phyloP scores from a whole-genome alignment of 2,797 vertebrate genomes.

The Sebastes nivosus region DNA sequence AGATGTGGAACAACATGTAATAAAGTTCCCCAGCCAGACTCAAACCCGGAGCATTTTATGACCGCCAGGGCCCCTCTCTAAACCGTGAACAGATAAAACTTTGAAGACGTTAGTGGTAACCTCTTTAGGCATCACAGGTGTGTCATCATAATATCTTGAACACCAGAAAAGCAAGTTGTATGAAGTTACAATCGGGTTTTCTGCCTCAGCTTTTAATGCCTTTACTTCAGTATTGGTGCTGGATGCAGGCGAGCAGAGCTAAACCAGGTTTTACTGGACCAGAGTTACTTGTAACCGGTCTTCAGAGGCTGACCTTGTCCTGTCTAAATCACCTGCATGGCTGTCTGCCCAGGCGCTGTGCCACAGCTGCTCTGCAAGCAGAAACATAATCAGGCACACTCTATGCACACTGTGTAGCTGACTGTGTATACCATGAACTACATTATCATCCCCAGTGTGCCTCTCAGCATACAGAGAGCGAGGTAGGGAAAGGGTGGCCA shows the following conservation, averaged over 20 bases:
- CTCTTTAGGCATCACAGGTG: background rate
- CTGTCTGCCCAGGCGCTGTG: constrained; percentile 51
- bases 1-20: background rate
- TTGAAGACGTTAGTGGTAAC: background rate
- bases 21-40: background rate
- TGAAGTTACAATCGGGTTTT: background rate
- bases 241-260: background rate
- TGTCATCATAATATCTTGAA: background rate
- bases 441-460: background rate
- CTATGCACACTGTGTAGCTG: constrained; percentile 7
- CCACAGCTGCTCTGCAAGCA: constrained; percentile 61
- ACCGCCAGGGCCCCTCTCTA: background rate
- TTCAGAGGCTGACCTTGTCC: constrained; percentile 64
- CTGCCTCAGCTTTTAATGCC: background rate
- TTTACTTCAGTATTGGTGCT: background rate
- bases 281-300: background rate
- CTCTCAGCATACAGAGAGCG: background rate
- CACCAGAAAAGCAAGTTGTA: background rate
- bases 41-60: background rate
- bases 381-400: constrained; percentile 34
- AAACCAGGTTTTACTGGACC: background rate
- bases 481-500: background rate
- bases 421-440: constrained; percentile 9
- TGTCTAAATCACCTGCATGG: constrained; percentile 68
- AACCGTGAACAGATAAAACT: background rate